Conservation (phyloP, 2,797 vertebrate genomes). For the Sternotherus odoratus region DNA sequence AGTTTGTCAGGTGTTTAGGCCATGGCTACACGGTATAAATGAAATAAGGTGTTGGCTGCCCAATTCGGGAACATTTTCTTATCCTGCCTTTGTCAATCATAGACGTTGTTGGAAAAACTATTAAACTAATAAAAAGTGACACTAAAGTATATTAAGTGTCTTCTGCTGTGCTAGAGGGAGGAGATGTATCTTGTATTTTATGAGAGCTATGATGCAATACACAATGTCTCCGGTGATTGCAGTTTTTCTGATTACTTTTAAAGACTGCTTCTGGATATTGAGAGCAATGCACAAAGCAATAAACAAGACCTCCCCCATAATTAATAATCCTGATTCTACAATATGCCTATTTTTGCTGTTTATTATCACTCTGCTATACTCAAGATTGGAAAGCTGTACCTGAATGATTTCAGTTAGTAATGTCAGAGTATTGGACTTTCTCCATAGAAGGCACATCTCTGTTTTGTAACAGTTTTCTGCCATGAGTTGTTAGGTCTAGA, state of each 20-base stretch:
- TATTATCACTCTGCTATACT: neutral
- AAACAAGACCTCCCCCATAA: neutral
- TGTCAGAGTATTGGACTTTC: neutral
- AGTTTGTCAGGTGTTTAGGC: neutral
- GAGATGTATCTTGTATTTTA: neutral
- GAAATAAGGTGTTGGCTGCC: neutral
- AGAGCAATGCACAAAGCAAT: neutral
- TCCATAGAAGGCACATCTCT: neutral
- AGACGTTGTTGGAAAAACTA: slow-evolving; percentile 19
- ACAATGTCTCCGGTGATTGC: neutral
- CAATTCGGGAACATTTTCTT: neutral
- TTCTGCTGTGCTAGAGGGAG: slow-evolving; percentile 1
- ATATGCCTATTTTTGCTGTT: neutral
- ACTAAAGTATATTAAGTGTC: slow-evolving; percentile 31
- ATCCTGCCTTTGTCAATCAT: neutral
- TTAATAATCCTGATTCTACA: neutral
- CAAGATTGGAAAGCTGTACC: neutral
- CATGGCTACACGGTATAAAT: neutral
- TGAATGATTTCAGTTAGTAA: neutral
- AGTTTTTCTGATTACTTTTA: neutral
- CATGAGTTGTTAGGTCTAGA: neutral
- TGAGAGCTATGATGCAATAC: neutral
- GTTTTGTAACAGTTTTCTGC: neutral
- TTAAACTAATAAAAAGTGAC: slow-evolving; percentile 24
- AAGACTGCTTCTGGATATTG: slow-evolving; percentile 28